These are phyloP conservation scores for Parascotia fuliginaria DNA, from an alignment of 2,888 invertebrate species.

Conservation along the genomic window DNA sequence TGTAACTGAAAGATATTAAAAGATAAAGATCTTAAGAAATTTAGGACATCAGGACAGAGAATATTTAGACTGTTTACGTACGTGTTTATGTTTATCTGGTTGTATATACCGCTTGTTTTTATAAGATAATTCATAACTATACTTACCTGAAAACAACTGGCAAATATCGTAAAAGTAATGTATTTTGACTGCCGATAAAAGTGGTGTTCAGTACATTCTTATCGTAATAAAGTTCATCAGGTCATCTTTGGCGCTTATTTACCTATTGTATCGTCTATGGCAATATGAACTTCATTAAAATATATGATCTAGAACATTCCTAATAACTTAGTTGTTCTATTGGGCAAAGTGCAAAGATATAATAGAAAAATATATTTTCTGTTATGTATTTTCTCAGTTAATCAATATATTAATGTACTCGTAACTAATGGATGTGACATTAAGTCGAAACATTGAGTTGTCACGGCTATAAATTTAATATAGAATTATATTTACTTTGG, in stretches of 20 bases:
- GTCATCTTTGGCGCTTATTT: constrained; percentile 13
- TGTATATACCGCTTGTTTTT: too few species aligned
- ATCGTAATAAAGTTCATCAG: constrained; percentile 17
- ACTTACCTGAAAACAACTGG: too few species aligned
- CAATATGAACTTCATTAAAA: constrained; percentile 14
- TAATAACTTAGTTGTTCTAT: not conserved
- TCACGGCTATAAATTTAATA: constrained; percentile 22
- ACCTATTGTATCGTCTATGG: constrained; percentile 36
- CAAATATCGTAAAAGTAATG: too few species aligned
- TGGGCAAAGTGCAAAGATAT: not conserved
- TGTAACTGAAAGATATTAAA: too few species aligned
- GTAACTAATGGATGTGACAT: constrained; percentile 19
- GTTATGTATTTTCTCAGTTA: constrained; percentile 3
- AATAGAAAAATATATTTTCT: not conserved
- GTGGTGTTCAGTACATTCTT: constrained; percentile 8
- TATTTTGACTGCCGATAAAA: not conserved
- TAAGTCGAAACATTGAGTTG: constrained; percentile 26
- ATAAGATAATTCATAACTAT: too few species aligned
- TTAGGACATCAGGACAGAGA: too few species aligned
- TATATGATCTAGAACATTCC: constrained; percentile 10
- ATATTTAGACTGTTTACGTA: too few species aligned
- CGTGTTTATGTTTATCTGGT: too few species aligned
- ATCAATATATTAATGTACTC: constrained; percentile 17
- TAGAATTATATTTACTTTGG: constrained; percentile 5
- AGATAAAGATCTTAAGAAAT: too few species aligned